Evolutionary conservation across 2,797 vertebrate genomes (phyloP).

Genomic region (Adelosebastes latens): DNA sequence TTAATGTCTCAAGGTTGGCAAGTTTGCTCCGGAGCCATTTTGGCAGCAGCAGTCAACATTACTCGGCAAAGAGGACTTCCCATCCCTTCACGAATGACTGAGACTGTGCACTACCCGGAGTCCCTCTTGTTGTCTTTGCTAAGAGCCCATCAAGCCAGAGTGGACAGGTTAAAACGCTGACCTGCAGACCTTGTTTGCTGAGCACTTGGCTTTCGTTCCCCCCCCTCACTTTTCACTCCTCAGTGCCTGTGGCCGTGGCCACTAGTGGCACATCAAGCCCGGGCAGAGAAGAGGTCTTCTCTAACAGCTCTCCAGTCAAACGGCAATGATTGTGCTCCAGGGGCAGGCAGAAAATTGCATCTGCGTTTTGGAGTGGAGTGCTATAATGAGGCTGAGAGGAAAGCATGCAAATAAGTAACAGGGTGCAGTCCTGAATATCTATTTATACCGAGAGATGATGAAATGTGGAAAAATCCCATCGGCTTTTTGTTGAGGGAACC

Average conservation of each 20-base stretch:
- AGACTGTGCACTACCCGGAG: constrained; percentile 1
- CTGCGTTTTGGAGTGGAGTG: constrained; percentile 33
- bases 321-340: constrained; percentile 54
- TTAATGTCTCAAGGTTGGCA: no score
- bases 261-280: constrained; percentile 45
- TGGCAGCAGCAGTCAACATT: constrained; percentile 31
- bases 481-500: no score
- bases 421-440: not conserved
- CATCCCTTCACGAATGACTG: constrained; percentile 34
- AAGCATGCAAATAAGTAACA: constrained; percentile 6
- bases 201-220: constrained; percentile 27
- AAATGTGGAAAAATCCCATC: no score
- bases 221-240: constrained; percentile 22
- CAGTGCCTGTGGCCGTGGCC: constrained; percentile 3
- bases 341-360: constrained; percentile 48
- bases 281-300: constrained; percentile 48
- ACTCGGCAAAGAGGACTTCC: constrained; percentile 30
- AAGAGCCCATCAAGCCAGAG: constrained; percentile 50
- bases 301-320: constrained; percentile 66
- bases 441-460: not conserved
- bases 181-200: constrained; percentile 30
- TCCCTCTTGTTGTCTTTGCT: constrained; percentile 52
- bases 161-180: constrained; percentile 38
- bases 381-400: constrained; percentile 35
- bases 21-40: constrained; percentile 18